phyloP scores from a whole-genome alignment of 2,888 invertebrate species.

The Megalurothrips usitatus region DNA sequence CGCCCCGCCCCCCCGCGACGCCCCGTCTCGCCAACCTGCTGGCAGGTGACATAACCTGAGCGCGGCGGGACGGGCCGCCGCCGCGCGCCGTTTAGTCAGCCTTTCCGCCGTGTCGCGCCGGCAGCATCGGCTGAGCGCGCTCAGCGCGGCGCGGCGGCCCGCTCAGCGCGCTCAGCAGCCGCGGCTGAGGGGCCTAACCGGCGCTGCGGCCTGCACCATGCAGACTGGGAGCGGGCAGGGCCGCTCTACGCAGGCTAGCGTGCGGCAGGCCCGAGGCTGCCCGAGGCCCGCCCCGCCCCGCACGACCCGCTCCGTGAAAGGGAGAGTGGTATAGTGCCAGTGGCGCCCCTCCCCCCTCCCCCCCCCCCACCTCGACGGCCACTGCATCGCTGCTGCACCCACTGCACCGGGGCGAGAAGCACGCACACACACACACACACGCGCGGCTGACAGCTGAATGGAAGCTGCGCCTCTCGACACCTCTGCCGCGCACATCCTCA shows the following conservation, averaged over 20 bases:
- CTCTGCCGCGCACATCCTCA: no score
- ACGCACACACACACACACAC: no score
- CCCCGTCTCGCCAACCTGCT: neutral
- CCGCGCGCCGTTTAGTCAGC: slow-evolving; percentile 38
- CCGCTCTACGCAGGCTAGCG: neutral
- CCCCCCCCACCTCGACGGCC: neutral
- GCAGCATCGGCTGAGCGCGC: slow-evolving; percentile 31
- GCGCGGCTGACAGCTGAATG: no score
- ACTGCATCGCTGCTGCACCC: neutral
- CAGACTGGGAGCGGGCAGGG: neutral
- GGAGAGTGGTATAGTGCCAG: neutral
- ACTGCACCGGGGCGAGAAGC: no score
- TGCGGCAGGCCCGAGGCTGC: neutral
- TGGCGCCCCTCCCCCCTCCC: neutral
- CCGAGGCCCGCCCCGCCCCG: neutral
- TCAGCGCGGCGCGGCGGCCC: neutral
- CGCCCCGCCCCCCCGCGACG: no score
- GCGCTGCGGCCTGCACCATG: neutral
- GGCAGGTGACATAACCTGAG: slow-evolving; percentile 31
- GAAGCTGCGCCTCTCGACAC: no score
- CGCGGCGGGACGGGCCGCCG: neutral
- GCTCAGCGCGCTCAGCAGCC: neutral
- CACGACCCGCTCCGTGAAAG: neutral
- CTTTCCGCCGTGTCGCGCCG: slow-evolving; percentile 40
- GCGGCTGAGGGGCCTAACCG: neutral